Base-by-base conservation (phyloP, 1,140 invertebrate genomes). In the Sycophaga agraensis region DNA sequence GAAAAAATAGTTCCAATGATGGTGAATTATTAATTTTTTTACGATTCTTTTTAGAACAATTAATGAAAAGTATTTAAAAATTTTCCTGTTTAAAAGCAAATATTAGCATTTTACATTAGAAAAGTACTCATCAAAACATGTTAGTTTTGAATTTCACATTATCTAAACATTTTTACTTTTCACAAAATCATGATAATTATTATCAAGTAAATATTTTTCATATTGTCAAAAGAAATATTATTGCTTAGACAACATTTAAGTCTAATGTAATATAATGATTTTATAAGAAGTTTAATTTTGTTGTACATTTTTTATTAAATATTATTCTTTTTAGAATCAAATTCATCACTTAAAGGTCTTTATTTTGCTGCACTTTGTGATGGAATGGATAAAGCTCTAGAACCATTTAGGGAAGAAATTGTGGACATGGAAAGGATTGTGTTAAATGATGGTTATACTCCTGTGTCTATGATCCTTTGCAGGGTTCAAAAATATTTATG, bases 311-410 rank as follows among this genome's bases (percentile, higher is more conserved):
- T 17, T 45, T 28, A 26, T 59, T 39, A 11, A n/a, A n/a, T 43
- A 49, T 51, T 55, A 12, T 57, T 62, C 40, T 37, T 49, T 68
- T 39, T 22, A 74, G 68, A 68, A 42, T 48, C 64, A 40, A 53
- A 63, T 1, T 62, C 31, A 54, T 39, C 54, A 61, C 53, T 46
- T 12, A 60, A 73, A 54, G 85, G 86, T 2, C 66, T 84, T 17
- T 89, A 89, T 69, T 69, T 87, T 19, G 81, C 81, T 66, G 83
- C 84, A 37, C 82, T 88, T 59, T 84, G 84, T 21, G 78, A 84
- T 73, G 87, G 86, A 9, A 75, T 88, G 51, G 78, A 86, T 50
- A 69, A 78, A 59, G 82, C 83, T 0, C 73, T 88, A 4, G 74
- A 83, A 54, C 79, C 83, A n/a, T 88, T 86, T 70, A 73, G 82